Evolutionary conservation across 1,140 invertebrate species (phyloP).

Genomic region (Hyles euphorbiae): DNA sequence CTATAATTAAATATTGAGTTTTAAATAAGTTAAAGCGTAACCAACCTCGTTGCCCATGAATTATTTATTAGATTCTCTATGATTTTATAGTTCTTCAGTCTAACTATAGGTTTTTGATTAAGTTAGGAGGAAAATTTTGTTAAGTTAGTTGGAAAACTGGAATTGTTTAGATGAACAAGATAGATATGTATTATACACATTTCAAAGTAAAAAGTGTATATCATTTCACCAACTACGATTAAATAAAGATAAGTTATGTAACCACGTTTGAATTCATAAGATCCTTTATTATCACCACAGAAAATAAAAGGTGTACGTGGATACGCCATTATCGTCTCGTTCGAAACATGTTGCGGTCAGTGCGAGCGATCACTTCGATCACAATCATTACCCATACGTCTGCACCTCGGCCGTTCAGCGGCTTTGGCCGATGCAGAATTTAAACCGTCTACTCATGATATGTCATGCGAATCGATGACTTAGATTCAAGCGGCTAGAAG

Average conservation of each 20-base stretch:
- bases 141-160: too few species aligned
- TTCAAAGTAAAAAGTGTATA: too few species aligned
- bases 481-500: conserved; percentile 39
- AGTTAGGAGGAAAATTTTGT: too few species aligned
- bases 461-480: conserved; percentile 42
- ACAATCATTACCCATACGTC: conserved; percentile 52
- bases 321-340: conserved; percentile 59
- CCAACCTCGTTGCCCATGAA: too few species aligned
- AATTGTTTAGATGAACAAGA: too few species aligned
- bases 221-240: background rate
- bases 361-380: conserved; percentile 54
- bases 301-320: conserved; percentile 43
- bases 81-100: too few species aligned
- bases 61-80: too few species aligned
- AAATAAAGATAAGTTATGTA: conserved; percentile 21
- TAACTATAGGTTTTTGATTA: too few species aligned
- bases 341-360: conserved; percentile 60
- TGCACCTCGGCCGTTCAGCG: conserved; percentile 35
- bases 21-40: too few species aligned
- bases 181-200: too few species aligned
- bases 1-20: too few species aligned
- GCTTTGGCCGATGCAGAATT: conserved; percentile 38
- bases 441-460: conserved; percentile 38
- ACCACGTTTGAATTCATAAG: conserved; percentile 43
- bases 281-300: conserved; percentile 39